Conservation (phyloP, 2,888 invertebrate species). For the Tupiocoris notatus region DNA sequence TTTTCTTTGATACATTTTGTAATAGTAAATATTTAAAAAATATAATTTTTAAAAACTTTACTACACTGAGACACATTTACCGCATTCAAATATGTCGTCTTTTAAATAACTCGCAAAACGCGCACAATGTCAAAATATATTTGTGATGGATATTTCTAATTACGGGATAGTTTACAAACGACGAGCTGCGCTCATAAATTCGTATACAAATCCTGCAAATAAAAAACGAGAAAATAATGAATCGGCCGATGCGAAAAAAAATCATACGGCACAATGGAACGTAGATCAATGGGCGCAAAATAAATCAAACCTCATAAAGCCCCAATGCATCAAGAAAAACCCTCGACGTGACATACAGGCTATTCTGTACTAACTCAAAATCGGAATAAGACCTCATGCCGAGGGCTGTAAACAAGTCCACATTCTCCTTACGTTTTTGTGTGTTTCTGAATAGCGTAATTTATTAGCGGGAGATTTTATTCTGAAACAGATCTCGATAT, state of each 20-base stretch:
- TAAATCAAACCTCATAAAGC: background rate
- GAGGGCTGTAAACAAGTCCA: background rate
- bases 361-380: background rate
- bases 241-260: background rate
- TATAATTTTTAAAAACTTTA: too few species aligned
- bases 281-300: background rate
- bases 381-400: conserved; percentile 22
- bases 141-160: too few species aligned
- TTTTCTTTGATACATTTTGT: too few species aligned
- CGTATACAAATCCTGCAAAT: too few species aligned
- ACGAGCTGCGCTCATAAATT: too few species aligned
- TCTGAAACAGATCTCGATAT: background rate
- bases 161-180: too few species aligned
- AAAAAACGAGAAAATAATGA: too few species aligned
- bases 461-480: background rate
- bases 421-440: background rate
- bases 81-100: too few species aligned
- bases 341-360: background rate
- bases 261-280: background rate
- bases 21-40: too few species aligned
- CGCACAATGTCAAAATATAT: too few species aligned
- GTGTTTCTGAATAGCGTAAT: background rate
- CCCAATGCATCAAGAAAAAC: background rate
- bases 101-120: too few species aligned
- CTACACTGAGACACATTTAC: too few species aligned